These are phyloP conservation scores for Toxostoma redivivum DNA, from an alignment of 2,113 vertebrate species.

Conservation along the genomic window DNA sequence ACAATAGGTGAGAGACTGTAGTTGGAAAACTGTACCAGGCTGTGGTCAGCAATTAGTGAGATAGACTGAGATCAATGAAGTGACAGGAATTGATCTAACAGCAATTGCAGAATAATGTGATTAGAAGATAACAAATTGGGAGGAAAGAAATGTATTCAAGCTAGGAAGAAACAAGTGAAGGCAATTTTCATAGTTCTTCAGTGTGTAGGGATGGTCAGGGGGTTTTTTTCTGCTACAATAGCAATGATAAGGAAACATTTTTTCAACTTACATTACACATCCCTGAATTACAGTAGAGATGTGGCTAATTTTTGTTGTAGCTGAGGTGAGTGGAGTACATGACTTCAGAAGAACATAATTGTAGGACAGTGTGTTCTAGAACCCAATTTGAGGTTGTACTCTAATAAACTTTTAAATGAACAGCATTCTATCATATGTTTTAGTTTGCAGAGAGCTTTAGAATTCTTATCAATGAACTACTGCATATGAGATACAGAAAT, in stretches of 20 bases:
- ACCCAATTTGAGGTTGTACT: neutral
- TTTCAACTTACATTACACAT: neutral
- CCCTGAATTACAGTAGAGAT: neutral
- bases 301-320: neutral
- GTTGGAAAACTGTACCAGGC: neutral
- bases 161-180: neutral
- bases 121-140: neutral
- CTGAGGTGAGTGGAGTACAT: neutral
- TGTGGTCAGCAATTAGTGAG: neutral
- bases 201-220: neutral
- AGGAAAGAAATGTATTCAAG: neutral
- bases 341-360: neutral
- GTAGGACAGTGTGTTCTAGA: neutral
- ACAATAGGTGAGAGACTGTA: neutral
- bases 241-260: neutral
- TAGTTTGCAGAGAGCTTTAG: neutral
- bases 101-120: neutral
- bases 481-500: neutral
- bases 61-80: neutral
- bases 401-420: neutral
- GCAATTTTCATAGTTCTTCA: neutral
- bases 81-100: neutral
- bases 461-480: neutral
- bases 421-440: neutral
- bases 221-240: neutral